Conservation (phyloP, 2,888 invertebrate genomes). For the Coremacera marginata region DNA sequence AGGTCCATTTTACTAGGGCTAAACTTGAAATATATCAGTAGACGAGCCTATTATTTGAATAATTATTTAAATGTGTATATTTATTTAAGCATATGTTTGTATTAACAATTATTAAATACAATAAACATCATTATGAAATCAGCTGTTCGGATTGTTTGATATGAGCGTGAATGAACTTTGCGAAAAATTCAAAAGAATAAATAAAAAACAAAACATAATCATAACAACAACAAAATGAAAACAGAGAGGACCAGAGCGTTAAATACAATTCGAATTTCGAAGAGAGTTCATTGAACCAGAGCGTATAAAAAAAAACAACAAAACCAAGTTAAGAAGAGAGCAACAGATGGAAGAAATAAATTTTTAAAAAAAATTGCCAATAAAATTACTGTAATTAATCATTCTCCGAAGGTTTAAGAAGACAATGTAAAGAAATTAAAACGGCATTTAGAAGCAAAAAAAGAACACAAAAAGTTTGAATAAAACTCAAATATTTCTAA, state of each 20-base stretch:
- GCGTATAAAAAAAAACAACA: background rate
- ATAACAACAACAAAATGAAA: slow-evolving; percentile 1
- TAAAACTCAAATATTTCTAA: too few species aligned
- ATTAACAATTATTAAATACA: background rate
- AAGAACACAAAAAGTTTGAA: background rate
- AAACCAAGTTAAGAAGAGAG: background rate
- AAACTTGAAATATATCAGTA: too few species aligned
- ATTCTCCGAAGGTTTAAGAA: too few species aligned
- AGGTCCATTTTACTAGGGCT: too few species aligned
- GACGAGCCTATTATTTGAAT: background rate
- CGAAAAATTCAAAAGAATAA: background rate
- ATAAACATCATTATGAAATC: background rate
- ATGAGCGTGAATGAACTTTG: slow-evolving; percentile 27
- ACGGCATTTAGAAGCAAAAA: too few species aligned
- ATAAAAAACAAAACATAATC: background rate
- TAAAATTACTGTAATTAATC: background rate
- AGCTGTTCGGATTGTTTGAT: slow-evolving; percentile 16
- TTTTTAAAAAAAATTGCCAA: background rate
- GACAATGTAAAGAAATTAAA: too few species aligned
- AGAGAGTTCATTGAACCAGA: slow-evolving; percentile 32
- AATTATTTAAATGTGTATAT: background rate
- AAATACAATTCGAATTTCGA: background rate
- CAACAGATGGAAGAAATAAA: background rate
- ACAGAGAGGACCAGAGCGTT: background rate
- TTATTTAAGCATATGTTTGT: background rate